Conservation (phyloP, 2,113 vertebrate genomes). For the Phycodurus eques region DNA sequence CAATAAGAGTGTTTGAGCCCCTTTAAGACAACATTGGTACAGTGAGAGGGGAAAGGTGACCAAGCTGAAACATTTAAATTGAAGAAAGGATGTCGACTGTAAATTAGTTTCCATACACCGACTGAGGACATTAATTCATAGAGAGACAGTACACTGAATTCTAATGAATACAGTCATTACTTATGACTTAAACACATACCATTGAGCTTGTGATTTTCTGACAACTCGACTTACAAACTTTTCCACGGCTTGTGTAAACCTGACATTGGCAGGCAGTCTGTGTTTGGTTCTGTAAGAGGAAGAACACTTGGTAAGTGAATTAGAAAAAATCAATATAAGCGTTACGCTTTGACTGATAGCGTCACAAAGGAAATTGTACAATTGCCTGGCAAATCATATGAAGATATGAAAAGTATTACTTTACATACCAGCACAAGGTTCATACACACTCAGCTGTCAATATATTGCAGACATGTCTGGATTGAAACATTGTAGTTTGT, state of each 20-base stretch:
- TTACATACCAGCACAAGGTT: neutral
- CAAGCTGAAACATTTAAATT: constrained; percentile 24
- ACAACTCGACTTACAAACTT: neutral
- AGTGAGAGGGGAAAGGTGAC: constrained; percentile 44
- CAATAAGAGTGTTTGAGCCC: constrained; percentile 85
- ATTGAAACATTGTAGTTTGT: neutral
- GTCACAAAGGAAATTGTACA: neutral
- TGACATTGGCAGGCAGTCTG: neutral
- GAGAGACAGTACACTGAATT: neutral
- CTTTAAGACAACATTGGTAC: constrained; percentile 60
- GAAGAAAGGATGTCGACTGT: constrained; percentile 6
- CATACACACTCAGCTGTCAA: neutral
- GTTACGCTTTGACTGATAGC: neutral
- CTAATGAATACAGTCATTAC: neutral
- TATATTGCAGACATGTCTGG: neutral
- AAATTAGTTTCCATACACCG: neutral
- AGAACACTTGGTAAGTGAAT: neutral
- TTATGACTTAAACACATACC: neutral
- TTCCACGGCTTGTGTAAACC: neutral
- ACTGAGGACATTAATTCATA: neutral
- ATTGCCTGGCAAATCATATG: neutral
- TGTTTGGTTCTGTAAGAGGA: neutral
- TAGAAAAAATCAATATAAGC: neutral
- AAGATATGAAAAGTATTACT: neutral
- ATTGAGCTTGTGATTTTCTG: neutral